Base-by-base conservation (phyloP, 2,888 invertebrate species). In the Macrophya alboannulata region DNA sequence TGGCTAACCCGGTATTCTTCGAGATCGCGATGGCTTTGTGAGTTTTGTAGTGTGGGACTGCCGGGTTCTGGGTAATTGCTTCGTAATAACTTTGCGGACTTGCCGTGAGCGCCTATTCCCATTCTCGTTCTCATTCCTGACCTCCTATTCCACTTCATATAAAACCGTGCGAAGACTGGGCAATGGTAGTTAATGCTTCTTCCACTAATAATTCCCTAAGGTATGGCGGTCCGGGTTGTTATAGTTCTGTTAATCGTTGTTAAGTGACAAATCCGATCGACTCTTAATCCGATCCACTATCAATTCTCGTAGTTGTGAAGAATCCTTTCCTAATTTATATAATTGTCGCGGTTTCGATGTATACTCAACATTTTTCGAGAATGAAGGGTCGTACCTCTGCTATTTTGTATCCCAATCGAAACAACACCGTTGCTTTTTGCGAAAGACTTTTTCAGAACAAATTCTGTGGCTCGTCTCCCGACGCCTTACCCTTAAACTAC, bases 41-140 rank as follows among this genome's bases (percentile, higher is more conserved):
- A 77, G 62, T 77, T 85, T 85, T 45, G 59, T 65, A 48, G 37
- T 59, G 1, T 62, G n/a, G 25, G 77, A 74, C 37, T 43, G 76
- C 43, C 25, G 74, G 84, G n/a, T 85, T 45, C 74, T 68, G 45
- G 76, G 65, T 85, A 85, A 85, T 85, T 85, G 62, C 77, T 85
- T 77, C 62, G 62, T 85, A 77, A 85, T 77, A 77, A 85, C 62
- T 85, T 85, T 37, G 76, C 43, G 77, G 59, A 45, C 45, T 25
- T 21, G 25, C 37, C 43, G 43, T 62, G 25, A 81, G n/a, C 21
- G 21, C 81, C 43, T 40, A 17, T 62, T 43, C 62, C 76, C 71
- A 43, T 72, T 40, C 17, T 72, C n/a, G 25, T 12, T 76, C 76
- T 48, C 77, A 55, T 51, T 77, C 17, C 77, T 51, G 77, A 62